Percentiles rank a stretch among this genome's conserved stretches.
Conservation (phyloP, 64 coral and sea anemone species). For the Stylophora pistillata region DNA sequence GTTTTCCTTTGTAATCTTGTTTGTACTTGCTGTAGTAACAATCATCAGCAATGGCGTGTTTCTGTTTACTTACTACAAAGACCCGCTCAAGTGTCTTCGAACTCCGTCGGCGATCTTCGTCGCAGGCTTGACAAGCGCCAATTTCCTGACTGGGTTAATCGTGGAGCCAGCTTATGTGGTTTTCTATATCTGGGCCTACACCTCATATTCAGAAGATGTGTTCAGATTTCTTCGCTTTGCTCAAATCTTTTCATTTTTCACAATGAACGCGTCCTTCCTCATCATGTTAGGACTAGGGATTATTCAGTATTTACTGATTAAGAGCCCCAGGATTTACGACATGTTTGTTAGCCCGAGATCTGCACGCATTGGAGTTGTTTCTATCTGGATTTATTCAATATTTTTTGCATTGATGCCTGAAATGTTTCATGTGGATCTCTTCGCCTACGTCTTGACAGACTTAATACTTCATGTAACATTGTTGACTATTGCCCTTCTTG, state of each 20-base stretch:
- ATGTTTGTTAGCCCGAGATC: constrained; percentile 26
- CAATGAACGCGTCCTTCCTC: constrained; percentile 76
- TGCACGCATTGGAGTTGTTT: constrained; percentile 13
- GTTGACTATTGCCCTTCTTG: constrained; percentile 45
- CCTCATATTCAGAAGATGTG: not conserved
- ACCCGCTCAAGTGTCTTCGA: constrained; percentile 73
- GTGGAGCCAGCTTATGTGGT: constrained; percentile 55
- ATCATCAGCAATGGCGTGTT: constrained; percentile 59
- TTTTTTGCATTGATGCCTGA: constrained; percentile 83
- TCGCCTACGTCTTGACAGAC: constrained; percentile 40
- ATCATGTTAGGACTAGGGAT: constrained; percentile 64
- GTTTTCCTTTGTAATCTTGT: not conserved
- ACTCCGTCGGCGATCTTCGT: constrained; percentile 47
- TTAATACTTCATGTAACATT: constrained; percentile 66
- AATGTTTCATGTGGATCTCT: constrained; percentile 49
- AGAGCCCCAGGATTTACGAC: constrained; percentile 51
- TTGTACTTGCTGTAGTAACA: constrained; percentile 31
- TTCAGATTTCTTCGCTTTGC: constrained; percentile 45
- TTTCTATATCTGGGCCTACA: not conserved
- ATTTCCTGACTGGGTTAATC: constrained; percentile 55
- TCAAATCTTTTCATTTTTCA: constrained; percentile 66
- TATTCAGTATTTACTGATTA: constrained; percentile 65
- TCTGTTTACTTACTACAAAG: constrained; percentile 77
- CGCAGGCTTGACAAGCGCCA: constrained; percentile 42
- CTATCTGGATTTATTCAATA: constrained; percentile 74